Evolutionary conservation across 1,140 invertebrate genomes (phyloP).

Genomic region (Chelonus insularis): DNA sequence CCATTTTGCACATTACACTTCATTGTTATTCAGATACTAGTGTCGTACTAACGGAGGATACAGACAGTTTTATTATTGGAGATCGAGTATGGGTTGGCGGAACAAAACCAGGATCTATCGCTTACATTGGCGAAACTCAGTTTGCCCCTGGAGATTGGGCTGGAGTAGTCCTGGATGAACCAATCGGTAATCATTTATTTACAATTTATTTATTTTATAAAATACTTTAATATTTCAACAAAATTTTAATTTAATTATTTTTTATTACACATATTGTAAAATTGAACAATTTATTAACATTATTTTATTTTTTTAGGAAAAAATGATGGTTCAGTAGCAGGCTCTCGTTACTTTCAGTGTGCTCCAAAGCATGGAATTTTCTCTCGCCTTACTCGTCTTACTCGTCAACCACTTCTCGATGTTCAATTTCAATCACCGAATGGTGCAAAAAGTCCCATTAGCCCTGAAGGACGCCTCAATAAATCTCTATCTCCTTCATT

Average conservation of each 20-base stretch:
- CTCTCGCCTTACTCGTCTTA: slow-evolving; percentile 86
- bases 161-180: slow-evolving; percentile 92
- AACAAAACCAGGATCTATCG: slow-evolving; percentile 91
- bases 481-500: slow-evolving; percentile 53
- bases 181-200: slow-evolving; percentile 88
- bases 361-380: slow-evolving; percentile 92
- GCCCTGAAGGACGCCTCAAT: slow-evolving; percentile 43
- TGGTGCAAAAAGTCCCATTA: slow-evolving; percentile 55
- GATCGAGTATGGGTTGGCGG: slow-evolving; percentile 95
- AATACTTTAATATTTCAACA: no score
- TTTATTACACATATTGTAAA: no score
- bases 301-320: slow-evolving; percentile 71
- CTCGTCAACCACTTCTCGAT: slow-evolving; percentile 66
- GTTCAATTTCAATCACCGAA: slow-evolving; percentile 46
- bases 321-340: slow-evolving; percentile 95
- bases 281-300: not conserved
- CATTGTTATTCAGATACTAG: slow-evolving; percentile 75
- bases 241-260: no score
- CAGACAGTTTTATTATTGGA: slow-evolving; percentile 94
- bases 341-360: slow-evolving; percentile 91
- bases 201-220: slow-evolving; percentile 10
- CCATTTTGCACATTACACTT: no score
- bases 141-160: slow-evolving; percentile 97
- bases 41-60: slow-evolving; percentile 83
- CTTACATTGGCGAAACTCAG: slow-evolving; percentile 96